Conservation (phyloP, 2,113 vertebrate genomes). For the Ptilorrhoa leucosticta region DNA sequence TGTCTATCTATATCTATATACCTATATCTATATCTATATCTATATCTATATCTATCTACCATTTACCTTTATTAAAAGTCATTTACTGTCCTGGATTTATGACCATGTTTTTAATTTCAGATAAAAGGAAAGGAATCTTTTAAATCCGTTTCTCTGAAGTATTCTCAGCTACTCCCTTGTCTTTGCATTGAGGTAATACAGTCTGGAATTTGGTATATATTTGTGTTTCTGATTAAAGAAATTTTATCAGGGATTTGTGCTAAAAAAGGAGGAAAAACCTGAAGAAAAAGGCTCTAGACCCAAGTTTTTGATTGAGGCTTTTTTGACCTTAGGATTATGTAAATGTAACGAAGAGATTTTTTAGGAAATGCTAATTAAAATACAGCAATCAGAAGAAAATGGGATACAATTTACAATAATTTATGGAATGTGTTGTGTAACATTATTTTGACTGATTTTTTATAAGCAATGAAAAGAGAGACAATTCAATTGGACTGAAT, state of each 20-base stretch:
- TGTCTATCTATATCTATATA: too few species aligned
- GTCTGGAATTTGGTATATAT: not conserved
- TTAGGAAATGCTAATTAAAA: not conserved
- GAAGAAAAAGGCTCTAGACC: not conserved
- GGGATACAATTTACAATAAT: not conserved
- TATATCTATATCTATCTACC: not conserved
- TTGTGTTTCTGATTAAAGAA: not conserved
- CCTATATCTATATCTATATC: not conserved
- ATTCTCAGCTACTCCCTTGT: slow-evolving; percentile 78
- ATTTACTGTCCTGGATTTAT: not conserved
- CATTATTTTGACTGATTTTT: not conserved
- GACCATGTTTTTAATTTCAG: slow-evolving; percentile 67
- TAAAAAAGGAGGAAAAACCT: not conserved
- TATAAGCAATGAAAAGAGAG: not conserved
- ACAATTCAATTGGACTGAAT: not conserved
- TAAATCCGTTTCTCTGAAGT: slow-evolving; percentile 69
- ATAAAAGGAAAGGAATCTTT: slow-evolving; percentile 74
- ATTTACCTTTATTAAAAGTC: not conserved
- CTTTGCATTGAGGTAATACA: slow-evolving; percentile 86
- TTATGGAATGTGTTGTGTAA: not conserved
- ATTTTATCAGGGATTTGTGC: not conserved
- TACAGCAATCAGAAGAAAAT: not conserved
- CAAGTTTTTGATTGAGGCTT: not conserved
- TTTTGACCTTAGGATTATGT: not conserved
- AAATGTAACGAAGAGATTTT: not conserved